Evolutionary conservation across 2,888 invertebrate genomes (phyloP), one percentile per base, ranked within the genome.

Genomic region (Brachynemurus nebulosus): DNA sequence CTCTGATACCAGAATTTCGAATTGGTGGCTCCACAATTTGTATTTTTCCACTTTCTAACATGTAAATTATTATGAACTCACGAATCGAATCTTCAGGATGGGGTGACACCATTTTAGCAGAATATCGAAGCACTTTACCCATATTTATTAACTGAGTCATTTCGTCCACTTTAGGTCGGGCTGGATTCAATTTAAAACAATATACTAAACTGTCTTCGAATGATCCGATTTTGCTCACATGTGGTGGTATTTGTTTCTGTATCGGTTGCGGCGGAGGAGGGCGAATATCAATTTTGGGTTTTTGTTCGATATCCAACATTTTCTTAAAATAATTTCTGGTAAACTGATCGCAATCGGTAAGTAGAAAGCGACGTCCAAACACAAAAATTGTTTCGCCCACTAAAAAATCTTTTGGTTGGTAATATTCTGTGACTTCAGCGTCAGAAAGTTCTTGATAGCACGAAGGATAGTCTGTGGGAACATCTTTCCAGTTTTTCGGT

Each of bases 261-360:
- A 45, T 45, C 6, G 45, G 48, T 37, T 54, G 54, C n/a, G 54
- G 50, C 21, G 50, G 48, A 14, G 54, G 50, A 40, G 57, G 56
- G 30, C 55, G 46, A 9, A 64, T 55, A 33, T 61, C 55, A 27
- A 70, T 60, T 1, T 60, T 50, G 1, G 62, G 53, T 48, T 54
- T 61, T 53, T 70, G 70, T 42, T 64, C 63, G 20, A 68, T 65
- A 45, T 66, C 62, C 16, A 68, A 52, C 2, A 63, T 61, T 42
- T 64, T 62, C 48, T 59, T 58, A 49, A 52, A 90, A 63, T 84
- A 90, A 50, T 72, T 75, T 52, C 86, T 73, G 0, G 90, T 89
- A 62, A 85, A 88, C 14, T 67, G 61, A 57, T 90, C 89, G 58
- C 86, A 86, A 59, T 90, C 83, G 52, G 76, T 79, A 4, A 91